Percentiles rank a stretch among this genome's conserved stretches.
These are phyloP conservation scores for Zosterops japonicus DNA, from an alignment of 2,113 vertebrate genomes.

Conservation along the genomic window DNA sequence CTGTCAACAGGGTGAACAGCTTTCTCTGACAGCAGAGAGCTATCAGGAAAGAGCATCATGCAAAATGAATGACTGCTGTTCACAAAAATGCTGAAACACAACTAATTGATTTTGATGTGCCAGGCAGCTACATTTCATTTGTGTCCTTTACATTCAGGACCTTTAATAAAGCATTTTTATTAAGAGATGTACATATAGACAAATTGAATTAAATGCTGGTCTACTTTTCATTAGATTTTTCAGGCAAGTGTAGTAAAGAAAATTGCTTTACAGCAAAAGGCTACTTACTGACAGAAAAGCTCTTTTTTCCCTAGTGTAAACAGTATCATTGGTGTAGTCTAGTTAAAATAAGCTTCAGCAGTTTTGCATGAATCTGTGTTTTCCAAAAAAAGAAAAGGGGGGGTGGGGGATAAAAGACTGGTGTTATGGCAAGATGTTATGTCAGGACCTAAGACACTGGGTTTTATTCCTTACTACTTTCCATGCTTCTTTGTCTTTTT, in stretches of 20 bases:
- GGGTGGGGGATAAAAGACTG: neutral
- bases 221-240: slow-evolving; percentile 22
- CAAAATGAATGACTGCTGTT: slow-evolving; percentile 24
- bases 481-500: neutral
- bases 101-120: slow-evolving; percentile 34
- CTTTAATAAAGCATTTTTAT: slow-evolving; percentile 23
- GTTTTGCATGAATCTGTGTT: neutral
- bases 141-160: neutral
- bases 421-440: neutral
- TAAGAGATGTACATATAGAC: neutral
- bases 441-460: neutral
- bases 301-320: neutral
- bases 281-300: neutral
- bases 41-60: slow-evolving; percentile 4
- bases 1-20: neutral
- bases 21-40: slow-evolving; percentile 18
- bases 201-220: neutral
- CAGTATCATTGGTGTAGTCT: neutral
- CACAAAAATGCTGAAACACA: slow-evolving; percentile 11
- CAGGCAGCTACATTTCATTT: neutral
- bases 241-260: neutral
- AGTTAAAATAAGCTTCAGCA: neutral
- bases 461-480: neutral
- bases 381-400: neutral
- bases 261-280: neutral